These are phyloP conservation scores for Haplochromis vanheusdeni DNA, from an alignment of 2,113 vertebrate species.

Conservation along the genomic window DNA sequence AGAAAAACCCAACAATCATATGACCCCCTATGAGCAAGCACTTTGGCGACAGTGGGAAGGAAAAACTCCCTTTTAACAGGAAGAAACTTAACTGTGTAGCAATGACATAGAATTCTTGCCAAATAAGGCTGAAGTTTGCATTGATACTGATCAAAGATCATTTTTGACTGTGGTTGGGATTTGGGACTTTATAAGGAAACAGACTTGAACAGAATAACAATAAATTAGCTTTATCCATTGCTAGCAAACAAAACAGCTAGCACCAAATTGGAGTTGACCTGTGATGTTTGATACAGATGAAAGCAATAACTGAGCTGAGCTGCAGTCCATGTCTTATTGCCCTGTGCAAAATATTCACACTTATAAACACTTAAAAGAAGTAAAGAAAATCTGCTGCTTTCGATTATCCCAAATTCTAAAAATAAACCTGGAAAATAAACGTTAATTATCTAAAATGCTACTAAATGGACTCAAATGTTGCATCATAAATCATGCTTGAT, in stretches of 20 bases:
- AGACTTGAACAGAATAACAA: background rate
- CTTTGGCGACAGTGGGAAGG: no score
- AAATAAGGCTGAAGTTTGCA: background rate
- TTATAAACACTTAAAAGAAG: background rate
- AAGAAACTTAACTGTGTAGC: no score
- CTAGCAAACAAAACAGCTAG: background rate
- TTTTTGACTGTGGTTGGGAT: background rate
- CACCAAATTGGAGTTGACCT: background rate
- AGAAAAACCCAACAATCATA: no score
- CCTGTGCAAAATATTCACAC: background rate
- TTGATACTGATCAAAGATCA: background rate
- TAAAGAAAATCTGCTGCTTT: background rate
- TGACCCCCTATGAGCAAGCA: no score
- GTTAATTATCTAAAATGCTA: background rate
- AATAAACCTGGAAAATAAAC: background rate
- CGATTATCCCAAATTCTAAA: background rate
- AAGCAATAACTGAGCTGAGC: background rate
- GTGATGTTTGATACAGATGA: background rate
- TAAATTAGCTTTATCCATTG: background rate
- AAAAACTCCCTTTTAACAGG: no score
- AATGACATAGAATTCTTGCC: background rate
- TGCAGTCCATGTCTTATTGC: background rate
- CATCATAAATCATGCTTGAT: background rate
- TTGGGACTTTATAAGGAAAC: background rate
- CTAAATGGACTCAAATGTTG: background rate